phyloP scores from a whole-genome alignment of 2,888 invertebrate species.

The Craniophora ligustri region DNA sequence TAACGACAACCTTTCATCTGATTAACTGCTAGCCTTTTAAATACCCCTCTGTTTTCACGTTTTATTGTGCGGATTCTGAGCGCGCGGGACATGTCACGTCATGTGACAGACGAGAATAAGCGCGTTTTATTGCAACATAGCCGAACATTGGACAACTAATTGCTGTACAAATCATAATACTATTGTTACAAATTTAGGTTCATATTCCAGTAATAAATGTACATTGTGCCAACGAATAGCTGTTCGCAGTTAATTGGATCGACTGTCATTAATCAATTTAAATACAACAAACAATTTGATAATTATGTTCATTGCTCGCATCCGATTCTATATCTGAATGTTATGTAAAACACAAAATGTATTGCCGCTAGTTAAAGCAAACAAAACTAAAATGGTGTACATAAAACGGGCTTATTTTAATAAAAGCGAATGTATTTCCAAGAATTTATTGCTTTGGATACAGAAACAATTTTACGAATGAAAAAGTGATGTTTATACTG shows the following conservation, averaged over 20 bases:
- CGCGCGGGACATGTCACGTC: constrained; percentile 23
- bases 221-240: constrained; percentile 3
- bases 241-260: constrained; percentile 31
- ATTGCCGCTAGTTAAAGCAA: constrained; percentile 4
- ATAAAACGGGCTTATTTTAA: constrained; percentile 34
- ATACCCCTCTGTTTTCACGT: constrained; percentile 43
- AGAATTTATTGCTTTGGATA: constrained; percentile 47
- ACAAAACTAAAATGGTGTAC: constrained; percentile 17
- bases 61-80: constrained; percentile 31
- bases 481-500: constrained; percentile 47
- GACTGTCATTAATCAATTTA: constrained; percentile 31
- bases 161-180: constrained; percentile 10
- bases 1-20: constrained; percentile 60
- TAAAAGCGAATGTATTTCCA: constrained; percentile 32
- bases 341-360: constrained; percentile 14
- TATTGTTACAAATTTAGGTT: constrained; percentile 7
- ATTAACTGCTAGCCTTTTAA: constrained; percentile 58
- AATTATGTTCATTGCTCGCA: constrained; percentile 3
- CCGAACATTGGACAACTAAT: constrained; percentile 4
- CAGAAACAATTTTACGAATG: constrained; percentile 46
- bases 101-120: constrained; percentile 22
- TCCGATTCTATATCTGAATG: constrained; percentile 15
- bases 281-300: constrained; percentile 22
- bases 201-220: constrained; percentile 12
- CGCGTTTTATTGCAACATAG: constrained; percentile 18